These are phyloP conservation scores for Lagocephalus sceleratus DNA, from an alignment of 2,797 vertebrate genomes.

Conservation along the genomic window DNA sequence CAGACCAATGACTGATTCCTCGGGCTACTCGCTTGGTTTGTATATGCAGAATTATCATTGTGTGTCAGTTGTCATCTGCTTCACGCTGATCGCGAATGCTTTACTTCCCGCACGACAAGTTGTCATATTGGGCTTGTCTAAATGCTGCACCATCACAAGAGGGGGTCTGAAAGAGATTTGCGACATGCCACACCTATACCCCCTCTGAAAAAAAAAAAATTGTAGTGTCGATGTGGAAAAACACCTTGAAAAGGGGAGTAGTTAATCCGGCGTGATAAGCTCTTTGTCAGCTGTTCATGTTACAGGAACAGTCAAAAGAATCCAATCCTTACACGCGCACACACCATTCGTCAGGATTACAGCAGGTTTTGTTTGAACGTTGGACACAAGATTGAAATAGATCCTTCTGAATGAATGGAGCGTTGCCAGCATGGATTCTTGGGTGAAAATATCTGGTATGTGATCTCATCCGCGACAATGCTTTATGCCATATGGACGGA, in stretches of 20 bases:
- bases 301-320: constrained; percentile 58
- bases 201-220: constrained; percentile 47
- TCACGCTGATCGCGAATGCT: constrained; percentile 23
- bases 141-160: constrained; percentile 31
- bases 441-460: constrained; percentile 34
- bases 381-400: constrained; percentile 50
- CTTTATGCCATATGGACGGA: neutral
- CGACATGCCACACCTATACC: constrained; percentile 50
- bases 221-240: constrained; percentile 57
- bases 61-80: constrained; percentile 31
- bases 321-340: constrained; percentile 36
- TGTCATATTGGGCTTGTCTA: constrained; percentile 34
- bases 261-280: constrained; percentile 62
- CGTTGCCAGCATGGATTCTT: constrained; percentile 21
- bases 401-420: constrained; percentile 40
- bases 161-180: constrained; percentile 40
- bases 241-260: constrained; percentile 51
- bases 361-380: constrained; percentile 57
- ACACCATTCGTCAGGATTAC: constrained; percentile 43
- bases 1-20: constrained; percentile 15
- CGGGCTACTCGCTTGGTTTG: constrained; percentile 16
- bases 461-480: constrained; percentile 22
- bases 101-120: constrained; percentile 37
- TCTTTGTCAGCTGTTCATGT: constrained; percentile 64
- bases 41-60: constrained; percentile 20